Percentiles rank a stretch among this genome's conserved stretches.
phyloP scores from a whole-genome alignment of 2,888 invertebrate genomes.

The Drosophila mayaguana region DNA sequence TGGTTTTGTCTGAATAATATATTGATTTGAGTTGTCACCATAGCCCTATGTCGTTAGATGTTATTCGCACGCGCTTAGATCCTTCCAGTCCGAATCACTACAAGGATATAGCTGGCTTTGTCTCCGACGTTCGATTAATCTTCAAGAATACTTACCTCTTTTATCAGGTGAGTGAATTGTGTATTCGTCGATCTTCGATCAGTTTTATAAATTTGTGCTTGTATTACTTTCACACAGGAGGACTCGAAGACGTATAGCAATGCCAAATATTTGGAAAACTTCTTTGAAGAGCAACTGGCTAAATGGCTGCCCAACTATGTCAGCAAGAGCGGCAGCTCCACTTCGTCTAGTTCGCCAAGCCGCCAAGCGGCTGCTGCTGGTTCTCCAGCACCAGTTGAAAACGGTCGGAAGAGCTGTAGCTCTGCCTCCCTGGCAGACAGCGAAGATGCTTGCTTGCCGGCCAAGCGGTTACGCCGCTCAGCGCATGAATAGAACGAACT shows the following conservation, averaged over 20 bases:
- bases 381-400: slow-evolving; percentile 75
- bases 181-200: background rate
- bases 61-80: slow-evolving; percentile 92
- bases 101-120: slow-evolving; percentile 90
- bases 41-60: slow-evolving; percentile 93
- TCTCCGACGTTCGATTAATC: slow-evolving; percentile 92
- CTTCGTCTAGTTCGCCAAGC: slow-evolving; percentile 68
- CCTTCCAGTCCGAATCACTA: slow-evolving; percentile 91
- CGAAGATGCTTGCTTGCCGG: slow-evolving; percentile 82
- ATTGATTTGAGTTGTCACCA: background rate
- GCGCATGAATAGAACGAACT: slow-evolving; percentile 82
- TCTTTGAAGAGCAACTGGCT: slow-evolving; percentile 92
- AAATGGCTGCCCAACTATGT: slow-evolving; percentile 93
- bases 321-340: slow-evolving; percentile 65
- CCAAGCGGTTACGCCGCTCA: slow-evolving; percentile 81
- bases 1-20: background rate
- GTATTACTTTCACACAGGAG: slow-evolving; percentile 86
- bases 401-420: slow-evolving; percentile 78
- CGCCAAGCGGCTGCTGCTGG: slow-evolving; percentile 59
- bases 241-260: slow-evolving; percentile 92
- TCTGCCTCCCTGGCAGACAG: slow-evolving; percentile 73
- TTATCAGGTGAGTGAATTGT: slow-evolving; percentile 88
- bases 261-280: slow-evolving; percentile 93
- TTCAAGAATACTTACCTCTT: slow-evolving; percentile 95
- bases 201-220: slow-evolving; percentile 39